A percentile compares a stretch with the other conserved stretches of the same genome.
These are phyloP conservation scores for Leucopternis melanops DNA, from an alignment of 2,113 vertebrate genomes.

Conservation along the genomic window DNA sequence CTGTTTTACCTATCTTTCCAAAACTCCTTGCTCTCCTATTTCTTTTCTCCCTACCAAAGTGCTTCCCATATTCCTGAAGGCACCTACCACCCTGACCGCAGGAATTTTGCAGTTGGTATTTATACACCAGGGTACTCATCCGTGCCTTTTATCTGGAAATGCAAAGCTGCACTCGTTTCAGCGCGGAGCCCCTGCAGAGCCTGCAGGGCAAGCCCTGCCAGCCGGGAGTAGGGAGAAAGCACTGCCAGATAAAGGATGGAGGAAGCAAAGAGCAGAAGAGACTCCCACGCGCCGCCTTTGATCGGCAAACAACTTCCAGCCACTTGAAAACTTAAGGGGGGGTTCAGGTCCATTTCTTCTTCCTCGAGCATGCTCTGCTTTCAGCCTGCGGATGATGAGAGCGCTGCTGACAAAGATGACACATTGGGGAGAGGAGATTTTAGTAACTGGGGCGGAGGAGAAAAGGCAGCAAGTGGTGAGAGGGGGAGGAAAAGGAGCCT, in stretches of 20 bases:
- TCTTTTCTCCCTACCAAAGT: not conserved
- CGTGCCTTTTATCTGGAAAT: not conserved
- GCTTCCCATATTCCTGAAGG: not conserved
- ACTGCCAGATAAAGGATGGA: not conserved
- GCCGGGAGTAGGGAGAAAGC: not conserved
- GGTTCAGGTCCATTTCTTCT: not conserved
- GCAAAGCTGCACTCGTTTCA: not conserved
- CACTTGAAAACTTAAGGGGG: not conserved
- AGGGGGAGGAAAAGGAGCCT: constrained; percentile 15
- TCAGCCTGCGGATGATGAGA: not conserved
- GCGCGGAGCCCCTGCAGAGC: not conserved
- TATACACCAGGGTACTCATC: not conserved
- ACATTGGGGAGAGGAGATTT: not conserved
- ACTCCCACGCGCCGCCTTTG: not conserved
- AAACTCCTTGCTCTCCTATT: not conserved
- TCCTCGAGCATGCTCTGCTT: not conserved
- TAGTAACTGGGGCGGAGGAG: constrained; percentile 38
- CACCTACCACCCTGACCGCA: not conserved
- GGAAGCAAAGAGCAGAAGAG: not conserved
- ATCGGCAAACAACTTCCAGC: not conserved
- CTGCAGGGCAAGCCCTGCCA: not conserved
- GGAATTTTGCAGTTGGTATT: not conserved
- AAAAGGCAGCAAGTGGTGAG: not conserved
- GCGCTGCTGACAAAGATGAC: not conserved
- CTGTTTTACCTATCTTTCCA: not conserved